Conservation (phyloP, 2,797 vertebrate species). For the Apogon hyalosoma region DNA sequence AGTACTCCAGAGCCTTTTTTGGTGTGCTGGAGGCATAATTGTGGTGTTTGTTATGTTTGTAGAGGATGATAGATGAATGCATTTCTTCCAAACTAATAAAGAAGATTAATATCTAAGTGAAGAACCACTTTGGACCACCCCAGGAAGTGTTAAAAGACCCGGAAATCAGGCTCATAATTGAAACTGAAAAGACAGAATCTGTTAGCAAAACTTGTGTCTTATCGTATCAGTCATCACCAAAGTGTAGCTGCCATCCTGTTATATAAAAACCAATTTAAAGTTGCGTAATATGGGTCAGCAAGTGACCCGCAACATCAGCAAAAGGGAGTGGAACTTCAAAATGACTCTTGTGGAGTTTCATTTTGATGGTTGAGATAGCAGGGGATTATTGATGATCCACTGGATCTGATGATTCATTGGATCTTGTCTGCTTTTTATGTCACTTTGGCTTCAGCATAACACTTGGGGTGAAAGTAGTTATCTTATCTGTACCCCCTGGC, state of each 20-base stretch:
- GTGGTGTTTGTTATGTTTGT: slow-evolving; percentile 29
- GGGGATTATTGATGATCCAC: slow-evolving; percentile 63
- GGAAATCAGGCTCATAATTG: slow-evolving; percentile 57
- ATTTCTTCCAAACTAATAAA: slow-evolving; percentile 58
- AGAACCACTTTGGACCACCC: slow-evolving; percentile 55
- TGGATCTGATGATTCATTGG: slow-evolving; percentile 59
- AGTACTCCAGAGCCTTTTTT: slow-evolving; percentile 27
- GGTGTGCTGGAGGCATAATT: slow-evolving; percentile 26
- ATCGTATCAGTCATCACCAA: slow-evolving; percentile 53
- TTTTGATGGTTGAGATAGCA: slow-evolving; percentile 54
- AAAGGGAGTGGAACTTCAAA: slow-evolving; percentile 51
- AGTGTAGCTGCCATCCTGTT: slow-evolving; percentile 40
- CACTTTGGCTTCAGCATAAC: slow-evolving; percentile 48
- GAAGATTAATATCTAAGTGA: slow-evolving; percentile 63
- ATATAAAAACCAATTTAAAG: slow-evolving; percentile 49
- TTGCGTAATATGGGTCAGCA: slow-evolving; percentile 51
- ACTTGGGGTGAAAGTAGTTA: slow-evolving; percentile 49
- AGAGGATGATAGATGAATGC: slow-evolving; percentile 57
- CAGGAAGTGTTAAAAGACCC: slow-evolving; percentile 32
- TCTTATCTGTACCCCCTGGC: slow-evolving; percentile 56
- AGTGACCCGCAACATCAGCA: slow-evolving; percentile 43
- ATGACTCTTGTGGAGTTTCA: slow-evolving; percentile 38
- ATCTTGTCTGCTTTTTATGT: slow-evolving; percentile 54
- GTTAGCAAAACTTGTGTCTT: slow-evolving; percentile 58
- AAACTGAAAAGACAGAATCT: slow-evolving; percentile 63